A percentile compares a stretch with the other conserved stretches of the same genome.
Conservation (phyloP, 2,113 vertebrate species). For the Pardalotus punctatus region DNA sequence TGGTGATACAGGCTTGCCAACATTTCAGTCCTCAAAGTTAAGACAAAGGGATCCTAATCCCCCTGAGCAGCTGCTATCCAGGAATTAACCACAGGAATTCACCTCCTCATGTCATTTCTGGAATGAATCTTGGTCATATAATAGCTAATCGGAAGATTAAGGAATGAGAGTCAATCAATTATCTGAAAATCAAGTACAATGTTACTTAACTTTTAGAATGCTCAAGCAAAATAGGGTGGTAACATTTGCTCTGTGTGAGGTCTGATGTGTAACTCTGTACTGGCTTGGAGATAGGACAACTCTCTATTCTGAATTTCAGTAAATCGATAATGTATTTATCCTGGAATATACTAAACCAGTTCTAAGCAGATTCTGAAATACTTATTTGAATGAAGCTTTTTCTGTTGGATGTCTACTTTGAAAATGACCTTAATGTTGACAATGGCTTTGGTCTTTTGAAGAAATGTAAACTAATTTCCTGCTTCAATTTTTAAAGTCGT, state of each 20-base stretch:
- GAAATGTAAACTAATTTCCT: conserved; percentile 70
- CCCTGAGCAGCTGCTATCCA: conserved; percentile 71
- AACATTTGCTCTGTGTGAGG: conserved; percentile 94
- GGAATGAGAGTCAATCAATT: conserved; percentile 92
- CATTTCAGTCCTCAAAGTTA: conserved; percentile 68
- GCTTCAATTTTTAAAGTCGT: conserved; percentile 60
- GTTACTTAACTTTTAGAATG: conserved; percentile 83
- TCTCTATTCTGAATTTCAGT: conserved; percentile 88
- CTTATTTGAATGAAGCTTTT: conserved; percentile 47
- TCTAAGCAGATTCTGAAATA: conserved; percentile 72
- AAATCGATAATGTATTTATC: conserved; percentile 85
- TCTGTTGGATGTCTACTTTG: not conserved
- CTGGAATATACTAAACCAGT: conserved; percentile 84
- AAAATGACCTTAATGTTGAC: conserved; percentile 55
- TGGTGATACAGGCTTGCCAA: conserved; percentile 62
- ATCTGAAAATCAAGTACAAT: conserved; percentile 89
- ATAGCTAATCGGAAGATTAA: conserved; percentile 85
- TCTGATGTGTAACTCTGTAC: conserved; percentile 91
- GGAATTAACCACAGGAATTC: conserved; percentile 74
- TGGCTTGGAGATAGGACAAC: conserved; percentile 92
- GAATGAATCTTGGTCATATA: conserved; percentile 79
- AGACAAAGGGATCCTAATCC: conserved; percentile 67
- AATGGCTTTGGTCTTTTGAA: conserved; percentile 59
- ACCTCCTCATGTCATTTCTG: conserved; percentile 75
- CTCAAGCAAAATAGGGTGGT: conserved; percentile 78